Evolutionary conservation across 2,888 invertebrate species (phyloP).

Genomic region (Sminthurides aquaticus): DNA sequence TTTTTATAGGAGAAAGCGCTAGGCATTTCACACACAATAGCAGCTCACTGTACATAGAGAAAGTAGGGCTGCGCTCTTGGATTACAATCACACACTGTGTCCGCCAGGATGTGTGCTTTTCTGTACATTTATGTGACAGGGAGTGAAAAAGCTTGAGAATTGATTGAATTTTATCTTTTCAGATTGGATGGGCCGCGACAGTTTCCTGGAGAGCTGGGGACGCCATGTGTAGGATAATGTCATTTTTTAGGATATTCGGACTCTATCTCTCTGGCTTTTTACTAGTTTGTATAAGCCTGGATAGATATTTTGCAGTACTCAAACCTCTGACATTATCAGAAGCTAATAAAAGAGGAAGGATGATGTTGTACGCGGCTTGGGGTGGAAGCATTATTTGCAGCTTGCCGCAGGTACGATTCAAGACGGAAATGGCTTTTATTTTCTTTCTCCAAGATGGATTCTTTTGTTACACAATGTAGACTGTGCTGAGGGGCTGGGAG

Average conservation of each 20-base stretch:
- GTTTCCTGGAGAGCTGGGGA: conserved; percentile 82
- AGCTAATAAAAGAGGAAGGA: conserved; percentile 64
- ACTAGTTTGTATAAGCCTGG: conserved; percentile 78
- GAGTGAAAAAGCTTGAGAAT: background rate
- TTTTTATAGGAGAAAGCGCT: too few relatives aligned
- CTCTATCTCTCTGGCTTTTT: conserved; percentile 80
- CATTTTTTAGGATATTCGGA: conserved; percentile 79
- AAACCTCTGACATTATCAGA: conserved; percentile 63
- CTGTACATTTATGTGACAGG: too few relatives aligned
- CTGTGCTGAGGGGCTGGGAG: too few relatives aligned
- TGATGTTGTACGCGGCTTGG: conserved; percentile 73
- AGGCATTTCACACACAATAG: too few relatives aligned
- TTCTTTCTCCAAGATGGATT: background rate
- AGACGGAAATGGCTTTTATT: too few relatives aligned
- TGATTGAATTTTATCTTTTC: background rate
- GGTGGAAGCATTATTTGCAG: conserved; percentile 68
- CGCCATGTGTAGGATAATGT: conserved; percentile 73
- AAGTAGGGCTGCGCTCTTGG: too few relatives aligned
- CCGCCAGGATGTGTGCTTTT: too few relatives aligned
- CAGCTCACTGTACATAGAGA: too few relatives aligned
- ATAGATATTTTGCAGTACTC: conserved; percentile 78
- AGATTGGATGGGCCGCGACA: conserved; percentile 76
- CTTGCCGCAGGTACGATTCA: conserved; percentile 66
- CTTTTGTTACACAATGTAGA: too few relatives aligned
- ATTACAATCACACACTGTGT: too few relatives aligned